phyloP scores from a whole-genome alignment of 1,140 invertebrate genomes.

The Rhagoletis zephyria region DNA sequence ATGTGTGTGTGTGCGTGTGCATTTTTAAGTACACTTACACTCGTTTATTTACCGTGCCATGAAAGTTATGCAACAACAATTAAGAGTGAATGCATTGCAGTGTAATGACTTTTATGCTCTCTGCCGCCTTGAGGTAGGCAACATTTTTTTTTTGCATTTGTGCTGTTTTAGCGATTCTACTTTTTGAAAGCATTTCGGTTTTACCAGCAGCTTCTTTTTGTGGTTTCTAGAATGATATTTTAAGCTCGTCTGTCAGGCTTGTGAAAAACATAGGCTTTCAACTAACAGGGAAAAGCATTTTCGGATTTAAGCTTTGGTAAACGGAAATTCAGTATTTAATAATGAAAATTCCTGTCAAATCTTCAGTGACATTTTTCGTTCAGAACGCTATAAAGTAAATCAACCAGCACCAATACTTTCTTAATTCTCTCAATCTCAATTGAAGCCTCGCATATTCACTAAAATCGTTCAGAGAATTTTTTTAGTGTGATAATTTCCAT shows the following conservation, averaged over 20 bases:
- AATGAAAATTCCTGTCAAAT: no score
- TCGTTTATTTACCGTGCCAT: not conserved
- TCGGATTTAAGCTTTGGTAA: no score
- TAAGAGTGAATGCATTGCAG: constrained; percentile 6
- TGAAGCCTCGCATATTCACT: no score
- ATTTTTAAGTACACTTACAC: not conserved
- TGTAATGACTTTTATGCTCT: constrained; percentile 41
- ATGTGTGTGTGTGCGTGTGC: not conserved
- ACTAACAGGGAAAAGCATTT: no score
- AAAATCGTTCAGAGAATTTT: no score
- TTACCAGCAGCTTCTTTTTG: not conserved
- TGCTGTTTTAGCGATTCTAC: not conserved
- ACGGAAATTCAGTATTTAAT: no score
- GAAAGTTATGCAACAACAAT: not conserved
- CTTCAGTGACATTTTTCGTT: no score
- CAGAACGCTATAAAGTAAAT: no score
- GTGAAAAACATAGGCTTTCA: no score
- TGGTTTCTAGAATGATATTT: not conserved
- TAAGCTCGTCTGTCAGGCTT: not conserved
- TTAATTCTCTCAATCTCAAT: no score
- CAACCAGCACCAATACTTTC: no score
- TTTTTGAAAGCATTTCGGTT: not conserved
- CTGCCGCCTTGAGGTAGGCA: constrained; percentile 29
- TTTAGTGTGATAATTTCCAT: no score
- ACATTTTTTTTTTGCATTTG: not conserved